Evolutionary conservation across 2,797 vertebrate species (phyloP).

Genomic region (Artibeus lituratus): DNA sequence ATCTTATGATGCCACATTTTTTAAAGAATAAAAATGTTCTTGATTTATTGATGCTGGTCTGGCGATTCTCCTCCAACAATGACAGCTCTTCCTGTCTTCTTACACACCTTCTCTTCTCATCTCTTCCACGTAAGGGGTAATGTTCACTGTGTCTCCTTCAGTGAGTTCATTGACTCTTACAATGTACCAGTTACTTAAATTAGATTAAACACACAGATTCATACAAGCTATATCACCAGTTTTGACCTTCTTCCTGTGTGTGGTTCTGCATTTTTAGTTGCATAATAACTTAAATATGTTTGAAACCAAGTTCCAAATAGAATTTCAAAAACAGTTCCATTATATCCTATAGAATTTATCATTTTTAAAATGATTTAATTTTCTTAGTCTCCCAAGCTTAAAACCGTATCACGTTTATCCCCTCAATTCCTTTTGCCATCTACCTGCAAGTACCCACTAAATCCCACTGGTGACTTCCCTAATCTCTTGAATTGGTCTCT

Average conservation of each 20-base stretch:
- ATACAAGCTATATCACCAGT: neutral
- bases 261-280: neutral
- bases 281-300: neutral
- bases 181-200: neutral
- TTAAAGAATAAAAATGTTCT: neutral
- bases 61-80: neutral
- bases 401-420: neutral
- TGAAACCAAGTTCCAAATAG: neutral
- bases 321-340: neutral
- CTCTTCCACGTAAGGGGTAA: neutral
- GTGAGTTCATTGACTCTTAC: neutral
- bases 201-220: neutral
- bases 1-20: neutral
- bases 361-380: neutral
- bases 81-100: neutral
- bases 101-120: neutral
- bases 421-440: neutral
- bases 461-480: slow-evolving; percentile 53
- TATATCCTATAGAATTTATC: neutral
- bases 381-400: slow-evolving; percentile 8
- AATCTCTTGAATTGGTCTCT: slow-evolving; percentile 67
- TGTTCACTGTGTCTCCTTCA: neutral
- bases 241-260: neutral
- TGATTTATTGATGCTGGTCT: neutral
- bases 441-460: slow-evolving; percentile 18